Conservation (phyloP, 1,140 invertebrate genomes). For the Brachionus paranguensis region DNA sequence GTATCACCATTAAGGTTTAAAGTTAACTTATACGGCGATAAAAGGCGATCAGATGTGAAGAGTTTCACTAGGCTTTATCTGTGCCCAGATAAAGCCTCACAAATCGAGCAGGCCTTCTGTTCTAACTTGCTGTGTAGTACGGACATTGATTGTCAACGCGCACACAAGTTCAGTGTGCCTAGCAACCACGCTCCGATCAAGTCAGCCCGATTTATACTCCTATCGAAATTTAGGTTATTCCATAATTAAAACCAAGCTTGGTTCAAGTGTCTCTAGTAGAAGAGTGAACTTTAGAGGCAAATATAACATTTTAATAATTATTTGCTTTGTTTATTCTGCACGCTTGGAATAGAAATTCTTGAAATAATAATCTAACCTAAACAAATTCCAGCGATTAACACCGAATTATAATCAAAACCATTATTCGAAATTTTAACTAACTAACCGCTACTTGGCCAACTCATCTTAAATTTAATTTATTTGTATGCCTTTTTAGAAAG, state of each 20-base stretch:
- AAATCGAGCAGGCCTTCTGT: neutral
- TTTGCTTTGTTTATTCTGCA: neutral
- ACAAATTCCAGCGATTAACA: neutral
- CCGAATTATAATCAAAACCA: neutral
- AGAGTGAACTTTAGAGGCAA: neutral
- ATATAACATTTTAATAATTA: constrained; percentile 4
- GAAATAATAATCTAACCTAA: neutral
- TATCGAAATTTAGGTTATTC: neutral
- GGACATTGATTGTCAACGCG: neutral
- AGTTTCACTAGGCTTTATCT: neutral
- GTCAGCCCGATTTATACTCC: neutral
- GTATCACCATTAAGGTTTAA: neutral
- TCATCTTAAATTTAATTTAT: neutral
- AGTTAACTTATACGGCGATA: neutral
- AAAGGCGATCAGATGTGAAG: neutral
- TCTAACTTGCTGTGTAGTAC: neutral
- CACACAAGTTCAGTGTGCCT: neutral
- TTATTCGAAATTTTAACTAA: neutral
- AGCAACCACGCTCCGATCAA: neutral
- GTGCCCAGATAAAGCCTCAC: neutral
- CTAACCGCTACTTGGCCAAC: neutral
- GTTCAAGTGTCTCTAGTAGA: neutral
- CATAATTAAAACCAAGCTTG: neutral
- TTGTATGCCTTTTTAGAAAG: neutral
- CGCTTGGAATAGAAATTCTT: neutral